These are phyloP conservation scores for Zonotrichia leucophrys DNA, from an alignment of 2,113 vertebrate species.

Conservation along the genomic window DNA sequence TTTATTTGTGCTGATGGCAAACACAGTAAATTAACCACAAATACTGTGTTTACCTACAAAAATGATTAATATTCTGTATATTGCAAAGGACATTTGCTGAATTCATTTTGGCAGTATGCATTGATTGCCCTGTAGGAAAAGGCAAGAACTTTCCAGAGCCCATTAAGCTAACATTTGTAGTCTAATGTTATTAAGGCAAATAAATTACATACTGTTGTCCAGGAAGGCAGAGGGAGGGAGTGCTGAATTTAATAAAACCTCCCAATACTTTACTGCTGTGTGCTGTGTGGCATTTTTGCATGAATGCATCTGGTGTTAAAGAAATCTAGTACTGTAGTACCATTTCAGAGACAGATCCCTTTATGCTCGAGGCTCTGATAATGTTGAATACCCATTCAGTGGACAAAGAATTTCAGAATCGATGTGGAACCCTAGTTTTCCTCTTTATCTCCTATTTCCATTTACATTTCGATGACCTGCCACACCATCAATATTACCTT, in stretches of 20 bases:
- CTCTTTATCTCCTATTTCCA: neutral
- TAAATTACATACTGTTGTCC: neutral
- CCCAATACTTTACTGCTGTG: neutral
- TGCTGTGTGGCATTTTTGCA: neutral
- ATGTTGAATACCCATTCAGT: neutral
- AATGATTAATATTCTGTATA: neutral
- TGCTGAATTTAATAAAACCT: constrained; percentile 23
- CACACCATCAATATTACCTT: neutral
- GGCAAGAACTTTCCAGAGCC: neutral
- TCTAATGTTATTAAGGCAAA: neutral
- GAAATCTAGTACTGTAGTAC: neutral
- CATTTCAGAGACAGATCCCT: neutral
- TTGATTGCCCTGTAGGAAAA: neutral
- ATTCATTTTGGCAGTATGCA: neutral
- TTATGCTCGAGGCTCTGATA: neutral
- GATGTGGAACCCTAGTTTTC: neutral
- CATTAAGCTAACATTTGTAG: neutral
- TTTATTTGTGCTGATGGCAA: neutral
- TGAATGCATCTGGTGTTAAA: neutral
- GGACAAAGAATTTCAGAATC: neutral
- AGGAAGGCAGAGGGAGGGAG: neutral
- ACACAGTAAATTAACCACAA: neutral
- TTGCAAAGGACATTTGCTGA: neutral
- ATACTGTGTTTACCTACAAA: neutral
- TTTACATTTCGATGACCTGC: neutral